Evolutionary conservation across 2,797 vertebrate genomes (phyloP).

Genomic region (Chelidonichthys spinosus): DNA sequence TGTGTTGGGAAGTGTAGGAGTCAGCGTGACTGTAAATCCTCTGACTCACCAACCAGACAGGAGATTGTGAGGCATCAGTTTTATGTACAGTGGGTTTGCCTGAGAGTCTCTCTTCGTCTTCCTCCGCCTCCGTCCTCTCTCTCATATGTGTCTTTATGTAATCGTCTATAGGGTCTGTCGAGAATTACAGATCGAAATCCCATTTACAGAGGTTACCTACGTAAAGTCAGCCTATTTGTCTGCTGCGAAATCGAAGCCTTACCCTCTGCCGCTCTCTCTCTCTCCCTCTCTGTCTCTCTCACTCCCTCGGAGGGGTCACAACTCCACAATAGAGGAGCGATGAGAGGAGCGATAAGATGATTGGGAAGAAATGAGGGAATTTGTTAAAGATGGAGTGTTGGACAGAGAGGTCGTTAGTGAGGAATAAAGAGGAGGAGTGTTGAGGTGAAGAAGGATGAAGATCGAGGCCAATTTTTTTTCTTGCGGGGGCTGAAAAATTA

Average conservation of each 20-base stretch:
- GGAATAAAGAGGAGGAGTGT: conserved; percentile 47
- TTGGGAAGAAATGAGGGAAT: conserved; percentile 71
- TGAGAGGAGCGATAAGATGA: conserved; percentile 66
- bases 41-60: conserved; percentile 48
- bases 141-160: conserved; percentile 57
- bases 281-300: conserved; percentile 34
- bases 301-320: conserved; percentile 50
- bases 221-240: conserved; percentile 74
- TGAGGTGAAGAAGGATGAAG: conserved; percentile 31
- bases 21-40: conserved; percentile 36
- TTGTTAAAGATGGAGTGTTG: conserved; percentile 59
- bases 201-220: conserved; percentile 78
- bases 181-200: conserved; percentile 79
- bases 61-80: conserved; percentile 45
- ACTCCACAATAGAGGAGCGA: conserved; percentile 52
- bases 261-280: conserved; percentile 51
- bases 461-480: conserved; percentile 2
- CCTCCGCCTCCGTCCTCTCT: background rate
- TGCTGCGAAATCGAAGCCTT: conserved; percentile 78
- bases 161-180: conserved; percentile 66
- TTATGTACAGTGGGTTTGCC: conserved; percentile 37
- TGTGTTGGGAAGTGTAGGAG: conserved; percentile 46
- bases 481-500: background rate
- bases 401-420: conserved; percentile 45
- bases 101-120: conserved; percentile 13